phyloP scores from a whole-genome alignment of 2,797 vertebrate species.

The Smutsia gigantea region DNA sequence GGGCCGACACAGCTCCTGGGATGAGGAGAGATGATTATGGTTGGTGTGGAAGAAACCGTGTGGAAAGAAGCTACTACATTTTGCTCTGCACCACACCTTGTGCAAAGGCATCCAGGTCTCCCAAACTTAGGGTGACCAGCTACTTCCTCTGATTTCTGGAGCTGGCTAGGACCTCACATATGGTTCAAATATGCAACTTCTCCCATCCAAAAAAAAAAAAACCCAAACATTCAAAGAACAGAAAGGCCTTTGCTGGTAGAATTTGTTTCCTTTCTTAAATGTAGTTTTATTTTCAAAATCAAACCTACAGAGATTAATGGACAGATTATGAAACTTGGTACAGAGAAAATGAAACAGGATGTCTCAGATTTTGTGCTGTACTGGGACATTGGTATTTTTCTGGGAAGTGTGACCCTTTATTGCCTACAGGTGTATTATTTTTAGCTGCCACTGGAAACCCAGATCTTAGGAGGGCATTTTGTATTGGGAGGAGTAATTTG shows the following conservation, averaged over 20 bases:
- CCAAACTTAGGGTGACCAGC: constrained; percentile 3
- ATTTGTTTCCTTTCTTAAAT: constrained; percentile 14
- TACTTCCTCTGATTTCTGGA: constrained; percentile 28
- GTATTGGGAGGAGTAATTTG: background rate
- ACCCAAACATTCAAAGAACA: background rate
- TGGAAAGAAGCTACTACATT: background rate
- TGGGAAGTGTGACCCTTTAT: background rate
- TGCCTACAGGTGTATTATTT: background rate
- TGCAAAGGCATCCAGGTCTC: background rate
- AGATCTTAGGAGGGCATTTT: background rate
- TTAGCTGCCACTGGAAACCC: background rate
- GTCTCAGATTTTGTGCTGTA: background rate
- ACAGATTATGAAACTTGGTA: background rate
- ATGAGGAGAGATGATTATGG: background rate
- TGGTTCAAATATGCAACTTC: constrained; percentile 66
- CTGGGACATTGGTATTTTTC: background rate
- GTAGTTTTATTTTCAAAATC: constrained; percentile 42
- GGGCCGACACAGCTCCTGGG: background rate
- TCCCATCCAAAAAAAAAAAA: background rate
- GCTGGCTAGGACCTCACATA: background rate
- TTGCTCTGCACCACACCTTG: background rate
- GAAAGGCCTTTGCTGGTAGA: background rate
- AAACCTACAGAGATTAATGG: background rate
- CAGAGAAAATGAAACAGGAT: background rate
- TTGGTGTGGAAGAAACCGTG: background rate